Evolutionary conservation across 2,797 vertebrate species (phyloP).

Genomic region (Etheostoma perlongum): DNA sequence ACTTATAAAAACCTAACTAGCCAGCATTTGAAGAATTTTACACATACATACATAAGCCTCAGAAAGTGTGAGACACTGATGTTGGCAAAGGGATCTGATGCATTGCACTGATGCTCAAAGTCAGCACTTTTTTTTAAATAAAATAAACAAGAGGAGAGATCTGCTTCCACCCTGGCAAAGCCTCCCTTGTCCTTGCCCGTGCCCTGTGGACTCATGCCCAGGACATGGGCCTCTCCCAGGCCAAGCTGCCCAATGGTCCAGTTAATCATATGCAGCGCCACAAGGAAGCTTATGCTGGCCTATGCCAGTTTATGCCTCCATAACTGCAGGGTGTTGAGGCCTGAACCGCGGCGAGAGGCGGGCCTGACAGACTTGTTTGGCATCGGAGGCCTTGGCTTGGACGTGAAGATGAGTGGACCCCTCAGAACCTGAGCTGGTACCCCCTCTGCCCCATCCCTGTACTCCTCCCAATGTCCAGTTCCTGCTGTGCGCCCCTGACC

Average conservation of each 20-base stretch:
- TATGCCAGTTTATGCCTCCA: constrained; percentile 74
- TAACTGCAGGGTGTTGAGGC: constrained; percentile 71
- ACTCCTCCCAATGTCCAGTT: constrained; percentile 66
- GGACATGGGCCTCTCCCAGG: constrained; percentile 72
- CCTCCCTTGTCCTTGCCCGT: constrained; percentile 78
- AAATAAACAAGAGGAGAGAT: constrained; percentile 67
- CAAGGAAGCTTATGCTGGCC: constrained; percentile 80
- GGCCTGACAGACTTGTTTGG: constrained; percentile 74
- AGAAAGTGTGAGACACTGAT: constrained; percentile 72
- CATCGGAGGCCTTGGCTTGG: constrained; percentile 70
- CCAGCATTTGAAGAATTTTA: constrained; percentile 75
- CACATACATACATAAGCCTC: constrained; percentile 73
- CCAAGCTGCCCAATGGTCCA: constrained; percentile 86
- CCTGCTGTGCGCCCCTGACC: constrained; percentile 76
- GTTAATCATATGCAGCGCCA: constrained; percentile 86
- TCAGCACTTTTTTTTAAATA: constrained; percentile 59
- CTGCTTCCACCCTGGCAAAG: constrained; percentile 70
- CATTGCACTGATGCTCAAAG: constrained; percentile 55
- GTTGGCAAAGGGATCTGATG: constrained; percentile 66
- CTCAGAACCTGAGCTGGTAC: constrained; percentile 58
- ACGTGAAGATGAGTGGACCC: constrained; percentile 67
- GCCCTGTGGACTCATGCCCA: constrained; percentile 83
- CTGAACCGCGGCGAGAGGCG: constrained; percentile 59
- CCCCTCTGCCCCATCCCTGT: constrained; percentile 34
- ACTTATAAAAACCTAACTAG: constrained; percentile 75